Evolutionary conservation across 2,113 vertebrate species (phyloP).

Genomic region (Prunella himalayana): DNA sequence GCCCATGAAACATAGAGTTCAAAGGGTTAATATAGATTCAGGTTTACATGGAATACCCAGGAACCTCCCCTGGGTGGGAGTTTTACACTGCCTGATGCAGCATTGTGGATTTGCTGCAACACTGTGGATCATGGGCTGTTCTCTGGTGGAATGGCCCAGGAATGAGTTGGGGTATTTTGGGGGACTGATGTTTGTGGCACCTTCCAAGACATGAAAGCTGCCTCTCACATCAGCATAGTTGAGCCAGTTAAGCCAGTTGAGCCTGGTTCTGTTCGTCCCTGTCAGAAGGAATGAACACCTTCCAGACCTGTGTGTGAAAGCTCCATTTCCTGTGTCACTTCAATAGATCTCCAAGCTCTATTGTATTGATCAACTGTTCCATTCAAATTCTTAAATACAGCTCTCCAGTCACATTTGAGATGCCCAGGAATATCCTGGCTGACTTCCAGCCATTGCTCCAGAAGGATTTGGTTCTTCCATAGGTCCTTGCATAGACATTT

Average conservation of each 20-base stretch:
- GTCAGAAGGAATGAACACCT: background rate
- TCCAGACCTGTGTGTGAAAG: background rate
- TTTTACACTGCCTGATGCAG: background rate
- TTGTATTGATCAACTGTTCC: background rate
- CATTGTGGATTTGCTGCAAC: too few species aligned
- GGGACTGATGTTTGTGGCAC: background rate
- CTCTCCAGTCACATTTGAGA: background rate
- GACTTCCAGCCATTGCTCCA: background rate
- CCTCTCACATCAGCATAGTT: background rate
- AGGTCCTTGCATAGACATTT: background rate
- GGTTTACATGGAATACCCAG: rapidly evolving
- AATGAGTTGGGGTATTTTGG: rapidly evolving
- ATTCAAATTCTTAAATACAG: background rate
- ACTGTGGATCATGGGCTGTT: background rate
- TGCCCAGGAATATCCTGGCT: background rate
- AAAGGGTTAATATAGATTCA: background rate
- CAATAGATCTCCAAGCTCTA: background rate
- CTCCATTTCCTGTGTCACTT: background rate
- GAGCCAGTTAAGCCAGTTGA: background rate
- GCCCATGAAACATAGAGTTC: background rate
- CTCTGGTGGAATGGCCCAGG: background rate
- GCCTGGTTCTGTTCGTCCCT: too few species aligned
- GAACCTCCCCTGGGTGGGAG: background rate
- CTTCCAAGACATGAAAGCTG: background rate
- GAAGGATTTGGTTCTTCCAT: background rate